Evolutionary conservation across 2,888 invertebrate genomes (phyloP).

Genomic region (Pachliopta kotzebuea): DNA sequence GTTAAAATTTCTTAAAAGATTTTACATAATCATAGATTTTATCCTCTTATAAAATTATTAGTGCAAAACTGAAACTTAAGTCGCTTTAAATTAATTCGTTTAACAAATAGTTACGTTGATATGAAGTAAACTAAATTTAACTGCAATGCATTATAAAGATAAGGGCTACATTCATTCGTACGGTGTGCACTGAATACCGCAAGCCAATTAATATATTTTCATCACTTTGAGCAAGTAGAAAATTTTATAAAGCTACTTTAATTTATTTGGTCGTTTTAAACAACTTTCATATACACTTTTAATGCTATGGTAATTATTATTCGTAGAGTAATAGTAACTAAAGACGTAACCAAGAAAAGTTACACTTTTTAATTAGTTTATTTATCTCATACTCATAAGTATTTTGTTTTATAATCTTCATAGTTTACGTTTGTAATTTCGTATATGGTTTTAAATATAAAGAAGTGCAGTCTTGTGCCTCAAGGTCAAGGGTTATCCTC

Average conservation of each 20-base stretch:
- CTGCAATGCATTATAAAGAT: neutral
- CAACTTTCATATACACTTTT: neutral
- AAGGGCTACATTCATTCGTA: neutral
- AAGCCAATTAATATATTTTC: neutral
- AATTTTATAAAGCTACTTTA: neutral
- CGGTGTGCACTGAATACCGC: neutral
- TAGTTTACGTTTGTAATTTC: too few species aligned
- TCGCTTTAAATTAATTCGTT: neutral
- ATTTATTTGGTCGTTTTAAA: neutral
- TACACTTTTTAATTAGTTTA: neutral
- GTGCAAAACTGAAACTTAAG: neutral
- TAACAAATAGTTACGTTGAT: neutral
- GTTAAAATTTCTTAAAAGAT: neutral
- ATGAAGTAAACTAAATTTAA: neutral
- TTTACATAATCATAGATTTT: neutral
- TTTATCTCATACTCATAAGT: too few species aligned
- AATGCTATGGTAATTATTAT: neutral
- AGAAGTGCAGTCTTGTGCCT: too few species aligned
- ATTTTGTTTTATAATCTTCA: too few species aligned
- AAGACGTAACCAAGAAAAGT: neutral
- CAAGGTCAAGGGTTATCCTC: too few species aligned
- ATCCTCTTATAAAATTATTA: neutral
- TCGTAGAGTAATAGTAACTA: too few species aligned
- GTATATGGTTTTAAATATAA: too few species aligned
- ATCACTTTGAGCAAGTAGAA: neutral